phyloP scores from a whole-genome alignment of 2,113 vertebrate species.

The Myocastor coypus region DNA sequence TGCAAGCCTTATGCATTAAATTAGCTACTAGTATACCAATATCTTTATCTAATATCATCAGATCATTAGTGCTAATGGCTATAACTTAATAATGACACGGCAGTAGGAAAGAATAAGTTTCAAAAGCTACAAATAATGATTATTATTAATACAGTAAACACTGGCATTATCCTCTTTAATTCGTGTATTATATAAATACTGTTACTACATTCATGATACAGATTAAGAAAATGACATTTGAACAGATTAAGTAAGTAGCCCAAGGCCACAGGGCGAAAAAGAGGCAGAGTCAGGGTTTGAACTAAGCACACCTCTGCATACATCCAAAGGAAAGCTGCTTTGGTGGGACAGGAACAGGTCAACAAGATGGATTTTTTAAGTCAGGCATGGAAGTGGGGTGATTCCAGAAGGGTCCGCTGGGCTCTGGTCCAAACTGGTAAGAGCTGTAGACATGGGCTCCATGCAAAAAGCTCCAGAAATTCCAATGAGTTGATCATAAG shows the following conservation, averaged over 20 bases:
- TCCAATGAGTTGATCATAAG: not conserved
- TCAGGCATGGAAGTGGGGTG: not conserved
- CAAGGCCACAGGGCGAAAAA: not conserved
- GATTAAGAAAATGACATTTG: not conserved
- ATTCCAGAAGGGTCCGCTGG: not conserved
- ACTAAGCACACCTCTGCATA: not conserved
- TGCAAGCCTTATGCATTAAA: not conserved
- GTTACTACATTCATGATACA: not conserved
- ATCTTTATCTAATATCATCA: not conserved
- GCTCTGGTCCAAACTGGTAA: not conserved
- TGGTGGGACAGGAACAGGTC: not conserved
- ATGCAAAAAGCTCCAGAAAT: not conserved
- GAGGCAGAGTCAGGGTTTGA: not conserved
- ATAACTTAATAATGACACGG: not conserved
- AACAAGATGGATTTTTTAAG: not conserved
- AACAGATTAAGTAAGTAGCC: not conserved
- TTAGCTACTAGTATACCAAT: not conserved
- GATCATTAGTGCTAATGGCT: conserved; percentile 3
- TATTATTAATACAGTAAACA: not conserved
- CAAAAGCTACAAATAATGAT: not conserved
- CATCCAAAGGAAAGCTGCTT: not conserved
- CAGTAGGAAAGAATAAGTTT: not conserved
- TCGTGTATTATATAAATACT: not conserved
- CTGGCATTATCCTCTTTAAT: not conserved
- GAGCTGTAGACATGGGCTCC: not conserved